Evolutionary conservation across 2,888 invertebrate genomes (phyloP).

Genomic region (Aleiodes alternator): DNA sequence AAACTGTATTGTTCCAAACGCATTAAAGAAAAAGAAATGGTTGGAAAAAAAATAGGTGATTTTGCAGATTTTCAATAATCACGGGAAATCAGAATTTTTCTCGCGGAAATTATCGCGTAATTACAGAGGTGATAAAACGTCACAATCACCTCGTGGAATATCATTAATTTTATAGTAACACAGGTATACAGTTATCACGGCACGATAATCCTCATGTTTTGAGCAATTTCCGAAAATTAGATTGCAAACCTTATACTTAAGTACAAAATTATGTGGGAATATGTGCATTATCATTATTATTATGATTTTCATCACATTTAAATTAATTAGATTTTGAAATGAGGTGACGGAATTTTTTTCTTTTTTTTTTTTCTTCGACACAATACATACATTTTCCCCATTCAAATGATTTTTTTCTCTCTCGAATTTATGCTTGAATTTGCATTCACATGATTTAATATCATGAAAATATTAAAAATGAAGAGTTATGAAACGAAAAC

Average conservation of each 20-base stretch:
- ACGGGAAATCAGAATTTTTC: background rate
- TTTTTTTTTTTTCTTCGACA: too few relatives aligned
- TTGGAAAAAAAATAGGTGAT: too few relatives aligned
- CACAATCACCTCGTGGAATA: background rate
- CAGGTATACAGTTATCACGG: slow-evolving; percentile 15
- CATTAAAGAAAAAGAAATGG: too few relatives aligned
- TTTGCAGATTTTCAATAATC: background rate
- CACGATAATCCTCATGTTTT: slow-evolving; percentile 24
- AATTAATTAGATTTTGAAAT: too few relatives aligned
- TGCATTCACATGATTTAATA: background rate
- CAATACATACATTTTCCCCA: too few relatives aligned
- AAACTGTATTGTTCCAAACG: too few relatives aligned
- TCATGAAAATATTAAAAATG: background rate
- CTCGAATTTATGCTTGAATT: background rate
- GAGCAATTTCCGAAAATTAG: slow-evolving; percentile 27
- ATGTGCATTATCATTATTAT: too few relatives aligned
- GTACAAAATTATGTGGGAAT: background rate
- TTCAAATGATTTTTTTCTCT: too few relatives aligned
- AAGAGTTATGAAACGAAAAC: background rate
- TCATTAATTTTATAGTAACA: background rate
- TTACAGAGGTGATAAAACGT: background rate
- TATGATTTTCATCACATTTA: too few relatives aligned
- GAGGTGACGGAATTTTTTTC: too few relatives aligned
- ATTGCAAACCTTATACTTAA: slow-evolving; percentile 24
- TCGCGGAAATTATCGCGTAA: background rate